A percentile compares a stretch with the other conserved stretches of the same genome.
These are phyloP conservation scores for Ptychodera flava DNA, from an alignment of 35 echinoderm and acorn worm genomes.

Conservation along the genomic window DNA sequence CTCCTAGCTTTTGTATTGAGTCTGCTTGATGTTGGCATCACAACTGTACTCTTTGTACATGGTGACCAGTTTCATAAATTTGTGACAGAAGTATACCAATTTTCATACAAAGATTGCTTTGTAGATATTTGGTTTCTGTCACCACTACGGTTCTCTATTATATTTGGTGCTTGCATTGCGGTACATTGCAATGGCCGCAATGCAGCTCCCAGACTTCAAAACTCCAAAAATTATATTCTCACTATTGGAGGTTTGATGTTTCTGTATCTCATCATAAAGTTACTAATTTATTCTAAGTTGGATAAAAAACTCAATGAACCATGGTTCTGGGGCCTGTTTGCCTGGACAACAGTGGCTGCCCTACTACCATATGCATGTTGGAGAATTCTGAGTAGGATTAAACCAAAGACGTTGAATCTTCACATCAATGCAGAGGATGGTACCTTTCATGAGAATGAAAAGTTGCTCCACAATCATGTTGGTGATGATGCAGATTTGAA, in stretches of 20 bases:
- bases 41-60: slow-evolving; percentile 35
- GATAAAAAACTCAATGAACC: slow-evolving; percentile 21
- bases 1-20: slow-evolving; percentile 13
- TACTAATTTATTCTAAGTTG: slow-evolving; percentile 35
- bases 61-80: slow-evolving; percentile 4
- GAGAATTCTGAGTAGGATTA: slow-evolving; percentile 6
- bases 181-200: slow-evolving; percentile 18
- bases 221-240: background rate
- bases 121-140: slow-evolving; percentile 26
- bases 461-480: background rate
- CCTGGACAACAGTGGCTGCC: slow-evolving; percentile 23
- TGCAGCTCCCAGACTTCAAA: slow-evolving; percentile 17
- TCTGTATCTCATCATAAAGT: slow-evolving; percentile 26
- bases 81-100: background rate
- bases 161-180: slow-evolving; percentile 27
- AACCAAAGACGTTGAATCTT: background rate
- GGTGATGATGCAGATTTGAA: background rate
- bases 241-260: slow-evolving; percentile 12
- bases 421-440: slow-evolving; percentile 4
- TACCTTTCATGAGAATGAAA: background rate
- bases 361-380: slow-evolving; percentile 2
- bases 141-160: slow-evolving; percentile 12
- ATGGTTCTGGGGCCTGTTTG: slow-evolving; percentile 45
- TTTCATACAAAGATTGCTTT: slow-evolving; percentile 11
- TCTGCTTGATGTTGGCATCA: slow-evolving; percentile 15